These are phyloP conservation scores for Thermophis baileyi DNA, from an alignment of 2,113 vertebrate genomes.

Conservation along the genomic window DNA sequence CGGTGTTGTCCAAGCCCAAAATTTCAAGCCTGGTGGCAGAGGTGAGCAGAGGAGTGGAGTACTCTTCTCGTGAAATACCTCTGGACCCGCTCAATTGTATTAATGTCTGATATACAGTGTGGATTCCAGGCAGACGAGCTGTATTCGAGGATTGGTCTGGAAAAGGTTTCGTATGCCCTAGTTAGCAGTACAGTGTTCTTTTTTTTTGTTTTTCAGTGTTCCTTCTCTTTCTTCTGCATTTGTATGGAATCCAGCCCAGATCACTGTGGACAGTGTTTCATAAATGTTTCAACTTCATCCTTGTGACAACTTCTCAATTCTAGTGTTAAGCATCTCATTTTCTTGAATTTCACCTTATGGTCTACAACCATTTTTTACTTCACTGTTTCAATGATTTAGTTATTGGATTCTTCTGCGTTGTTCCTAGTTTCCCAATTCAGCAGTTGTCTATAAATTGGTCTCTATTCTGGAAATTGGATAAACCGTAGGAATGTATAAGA, in stretches of 20 bases:
- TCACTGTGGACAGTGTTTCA: not conserved
- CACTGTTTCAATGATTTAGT: constrained; percentile 2
- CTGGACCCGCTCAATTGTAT: too few relatives aligned
- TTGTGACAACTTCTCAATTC: not conserved
- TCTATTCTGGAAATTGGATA: constrained; percentile 17
- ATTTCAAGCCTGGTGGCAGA: too few relatives aligned
- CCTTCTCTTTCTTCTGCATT: not conserved
- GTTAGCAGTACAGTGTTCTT: too few relatives aligned
- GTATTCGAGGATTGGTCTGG: too few relatives aligned
- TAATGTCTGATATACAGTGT: too few relatives aligned
- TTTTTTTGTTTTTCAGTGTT: too few relatives aligned
- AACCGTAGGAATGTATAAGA: not conserved
- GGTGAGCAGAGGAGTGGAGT: too few relatives aligned
- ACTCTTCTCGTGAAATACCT: too few relatives aligned
- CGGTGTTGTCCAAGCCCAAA: too few relatives aligned
- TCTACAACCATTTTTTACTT: not conserved
- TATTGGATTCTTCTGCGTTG: not conserved
- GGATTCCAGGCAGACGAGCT: too few relatives aligned
- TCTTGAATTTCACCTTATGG: not conserved
- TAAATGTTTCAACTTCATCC: not conserved
- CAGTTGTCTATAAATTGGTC: constrained; percentile 5
- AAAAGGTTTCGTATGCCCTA: too few relatives aligned
- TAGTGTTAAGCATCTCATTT: constrained; percentile 7
- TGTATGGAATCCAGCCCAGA: not conserved
- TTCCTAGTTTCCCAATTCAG: constrained; percentile 17